phyloP scores from a whole-genome alignment of 2,797 vertebrate species.

The Pteropus rufus region DNA sequence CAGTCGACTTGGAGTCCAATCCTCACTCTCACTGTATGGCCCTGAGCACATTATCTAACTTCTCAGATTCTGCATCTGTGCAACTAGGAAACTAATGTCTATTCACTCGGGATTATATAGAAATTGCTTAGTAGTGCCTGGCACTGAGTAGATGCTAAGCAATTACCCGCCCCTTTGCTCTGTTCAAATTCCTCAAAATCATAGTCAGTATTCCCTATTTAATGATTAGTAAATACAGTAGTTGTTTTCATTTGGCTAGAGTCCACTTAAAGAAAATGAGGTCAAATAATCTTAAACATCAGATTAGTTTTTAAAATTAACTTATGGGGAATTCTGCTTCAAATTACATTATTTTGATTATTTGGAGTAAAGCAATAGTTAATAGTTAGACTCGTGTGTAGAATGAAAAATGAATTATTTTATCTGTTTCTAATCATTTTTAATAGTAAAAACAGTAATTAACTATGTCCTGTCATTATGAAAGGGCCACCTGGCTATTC shows the following conservation, averaged over 20 bases:
- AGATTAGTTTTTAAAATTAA: background rate
- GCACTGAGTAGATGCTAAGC: background rate
- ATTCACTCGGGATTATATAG: background rate
- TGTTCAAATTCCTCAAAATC: background rate
- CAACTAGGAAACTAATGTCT: background rate
- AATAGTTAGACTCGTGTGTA: background rate
- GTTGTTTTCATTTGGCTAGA: background rate
- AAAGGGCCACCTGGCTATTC: constrained; percentile 52
- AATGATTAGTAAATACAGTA: background rate
- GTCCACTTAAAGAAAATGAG: background rate
- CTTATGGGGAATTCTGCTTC: background rate
- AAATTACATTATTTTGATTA: background rate
- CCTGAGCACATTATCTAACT: background rate
- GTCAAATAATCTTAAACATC: background rate
- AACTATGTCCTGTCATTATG: constrained; percentile 30
- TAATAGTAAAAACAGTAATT: constrained; percentile 54
- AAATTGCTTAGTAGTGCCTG: background rate
- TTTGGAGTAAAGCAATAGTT: background rate
- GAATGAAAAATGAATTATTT: constrained; percentile 48
- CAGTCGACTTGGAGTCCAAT: background rate
- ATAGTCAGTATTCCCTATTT: background rate
- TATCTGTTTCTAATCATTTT: constrained; percentile 26
- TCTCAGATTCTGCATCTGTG: background rate
- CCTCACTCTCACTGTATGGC: too few species aligned
- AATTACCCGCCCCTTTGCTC: background rate